These are phyloP conservation scores for Nestor notabilis DNA, from an alignment of 2,113 vertebrate genomes.

Conservation along the genomic window DNA sequence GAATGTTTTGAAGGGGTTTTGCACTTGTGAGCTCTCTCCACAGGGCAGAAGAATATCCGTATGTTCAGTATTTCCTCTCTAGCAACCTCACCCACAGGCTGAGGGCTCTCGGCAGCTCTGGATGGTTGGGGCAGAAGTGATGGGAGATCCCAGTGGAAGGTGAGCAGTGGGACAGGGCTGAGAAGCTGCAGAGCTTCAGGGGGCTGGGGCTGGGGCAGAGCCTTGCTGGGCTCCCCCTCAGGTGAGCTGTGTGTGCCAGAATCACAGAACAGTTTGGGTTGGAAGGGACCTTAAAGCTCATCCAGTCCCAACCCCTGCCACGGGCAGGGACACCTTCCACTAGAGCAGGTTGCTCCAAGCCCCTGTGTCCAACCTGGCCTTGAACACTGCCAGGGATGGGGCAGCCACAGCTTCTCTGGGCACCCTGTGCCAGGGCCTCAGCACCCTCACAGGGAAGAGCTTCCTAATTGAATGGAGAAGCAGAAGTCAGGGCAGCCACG, in stretches of 20 bases:
- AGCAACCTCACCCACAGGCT: neutral
- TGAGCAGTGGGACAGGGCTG: neutral
- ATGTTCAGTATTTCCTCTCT: neutral
- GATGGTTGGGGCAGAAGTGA: neutral
- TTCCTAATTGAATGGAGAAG: neutral
- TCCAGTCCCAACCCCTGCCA: neutral
- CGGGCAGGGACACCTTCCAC: neutral
- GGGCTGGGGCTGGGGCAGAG: neutral
- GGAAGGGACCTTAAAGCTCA: neutral
- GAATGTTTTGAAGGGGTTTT: neutral
- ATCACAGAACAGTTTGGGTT: neutral
- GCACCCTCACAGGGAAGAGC: too few species aligned
- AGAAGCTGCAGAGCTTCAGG: neutral
- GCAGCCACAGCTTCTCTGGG: too few species aligned
- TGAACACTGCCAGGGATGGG: neutral
- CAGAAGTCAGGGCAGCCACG: neutral
- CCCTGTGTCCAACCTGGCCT: neutral
- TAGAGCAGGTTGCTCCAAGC: neutral
- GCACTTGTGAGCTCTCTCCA: neutral
- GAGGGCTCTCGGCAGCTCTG: neutral
- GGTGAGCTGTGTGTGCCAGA: neutral
- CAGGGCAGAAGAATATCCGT: neutral
- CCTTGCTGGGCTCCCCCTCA: neutral
- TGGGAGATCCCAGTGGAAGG: neutral
- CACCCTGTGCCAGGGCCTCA: too few species aligned